phyloP scores from a whole-genome alignment of 2,113 vertebrate genomes.

The Calyptomena viridis region DNA sequence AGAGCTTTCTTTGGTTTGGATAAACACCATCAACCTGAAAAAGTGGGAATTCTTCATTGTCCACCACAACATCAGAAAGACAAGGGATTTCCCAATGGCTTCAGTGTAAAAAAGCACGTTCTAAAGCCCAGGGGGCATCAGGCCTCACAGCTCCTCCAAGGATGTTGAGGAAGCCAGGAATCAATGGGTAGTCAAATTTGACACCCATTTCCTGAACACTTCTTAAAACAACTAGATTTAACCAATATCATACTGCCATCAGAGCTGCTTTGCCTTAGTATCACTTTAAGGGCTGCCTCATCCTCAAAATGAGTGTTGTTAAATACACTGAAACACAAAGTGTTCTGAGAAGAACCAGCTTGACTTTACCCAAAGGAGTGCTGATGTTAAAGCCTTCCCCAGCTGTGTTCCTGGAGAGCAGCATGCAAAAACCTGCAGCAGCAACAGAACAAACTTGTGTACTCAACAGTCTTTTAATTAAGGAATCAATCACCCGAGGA shows the following conservation, averaged over 20 bases:
- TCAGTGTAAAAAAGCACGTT: not conserved
- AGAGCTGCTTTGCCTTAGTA: not conserved
- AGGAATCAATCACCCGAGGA: not conserved
- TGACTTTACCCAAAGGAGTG: not conserved
- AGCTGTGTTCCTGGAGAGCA: not conserved
- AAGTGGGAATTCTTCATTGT: not conserved
- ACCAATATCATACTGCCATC: not conserved
- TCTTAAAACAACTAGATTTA: not conserved
- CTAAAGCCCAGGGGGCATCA: not conserved
- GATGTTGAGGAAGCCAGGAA: not conserved
- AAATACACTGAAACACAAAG: not conserved
- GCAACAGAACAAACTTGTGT: not conserved
- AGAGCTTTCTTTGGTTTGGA: not conserved
- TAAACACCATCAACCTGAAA: not conserved
- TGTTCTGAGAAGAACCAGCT: not conserved
- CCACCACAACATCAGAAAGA: not conserved
- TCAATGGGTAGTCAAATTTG: not conserved
- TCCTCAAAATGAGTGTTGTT: not conserved
- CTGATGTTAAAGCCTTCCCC: not conserved
- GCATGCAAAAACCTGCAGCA: not conserved
- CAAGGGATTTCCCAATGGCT: not conserved
- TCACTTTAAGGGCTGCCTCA: not conserved
- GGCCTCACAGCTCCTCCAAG: not conserved
- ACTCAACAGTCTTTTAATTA: constrained; percentile 3
- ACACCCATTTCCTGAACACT: not conserved